Conservation (phyloP, 2,113 vertebrate species). For the Microcebus lehilahytsara region DNA sequence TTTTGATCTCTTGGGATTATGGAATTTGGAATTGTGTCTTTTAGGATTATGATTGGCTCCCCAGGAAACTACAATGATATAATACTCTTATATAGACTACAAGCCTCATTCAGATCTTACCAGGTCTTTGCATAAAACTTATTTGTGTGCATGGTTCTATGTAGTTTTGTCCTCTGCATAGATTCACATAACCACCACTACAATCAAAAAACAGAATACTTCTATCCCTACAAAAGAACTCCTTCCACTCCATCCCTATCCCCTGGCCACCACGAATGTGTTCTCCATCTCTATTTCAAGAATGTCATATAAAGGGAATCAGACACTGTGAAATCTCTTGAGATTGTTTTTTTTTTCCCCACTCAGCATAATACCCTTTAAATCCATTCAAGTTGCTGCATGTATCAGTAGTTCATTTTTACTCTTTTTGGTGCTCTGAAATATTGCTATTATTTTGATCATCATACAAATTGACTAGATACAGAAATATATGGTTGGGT, state of each 20-base stretch:
- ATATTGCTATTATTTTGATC: constrained; percentile 6
- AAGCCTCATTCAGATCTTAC: background rate
- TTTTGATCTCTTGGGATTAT: background rate
- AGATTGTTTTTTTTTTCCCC: background rate
- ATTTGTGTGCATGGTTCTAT: background rate
- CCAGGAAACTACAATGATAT: background rate
- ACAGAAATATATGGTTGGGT: background rate
- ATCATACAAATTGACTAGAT: background rate
- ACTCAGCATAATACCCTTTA: background rate
- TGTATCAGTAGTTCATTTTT: background rate
- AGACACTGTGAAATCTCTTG: background rate
- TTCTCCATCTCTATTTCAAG: background rate
- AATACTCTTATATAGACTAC: background rate
- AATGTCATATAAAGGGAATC: background rate
- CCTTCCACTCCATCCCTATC: background rate
- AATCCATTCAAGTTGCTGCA: background rate
- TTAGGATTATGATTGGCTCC: background rate
- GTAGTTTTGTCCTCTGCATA: background rate
- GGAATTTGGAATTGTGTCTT: background rate
- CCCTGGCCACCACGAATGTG: background rate
- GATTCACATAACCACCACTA: background rate
- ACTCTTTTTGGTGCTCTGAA: background rate
- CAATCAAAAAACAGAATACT: background rate
- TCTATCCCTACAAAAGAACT: background rate
- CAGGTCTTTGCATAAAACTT: background rate